phyloP scores from a whole-genome alignment of 2,113 vertebrate species.

The Naja naja region DNA sequence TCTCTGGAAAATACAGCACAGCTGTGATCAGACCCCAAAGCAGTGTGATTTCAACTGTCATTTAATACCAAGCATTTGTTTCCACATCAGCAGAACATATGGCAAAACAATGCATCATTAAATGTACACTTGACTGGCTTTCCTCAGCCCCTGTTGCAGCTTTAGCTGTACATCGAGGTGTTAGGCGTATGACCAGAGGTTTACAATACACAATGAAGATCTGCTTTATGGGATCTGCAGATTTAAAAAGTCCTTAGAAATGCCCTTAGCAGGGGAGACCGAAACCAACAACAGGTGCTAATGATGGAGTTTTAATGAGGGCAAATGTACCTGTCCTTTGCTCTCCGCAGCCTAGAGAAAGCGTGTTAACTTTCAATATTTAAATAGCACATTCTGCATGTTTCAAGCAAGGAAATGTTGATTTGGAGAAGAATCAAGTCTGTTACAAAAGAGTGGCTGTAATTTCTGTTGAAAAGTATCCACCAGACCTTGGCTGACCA shows the following conservation, averaged over 20 bases:
- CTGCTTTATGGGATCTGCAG: rapidly evolving
- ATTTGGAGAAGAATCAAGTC: background rate
- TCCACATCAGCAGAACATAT: background rate
- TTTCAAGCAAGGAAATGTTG: slow-evolving; percentile 22
- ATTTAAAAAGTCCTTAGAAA: background rate
- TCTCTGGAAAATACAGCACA: background rate
- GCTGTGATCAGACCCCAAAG: background rate
- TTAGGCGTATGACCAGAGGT: background rate
- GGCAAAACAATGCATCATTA: background rate
- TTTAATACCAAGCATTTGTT: background rate
- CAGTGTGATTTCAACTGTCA: background rate
- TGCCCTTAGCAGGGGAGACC: background rate
- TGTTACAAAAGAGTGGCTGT: background rate
- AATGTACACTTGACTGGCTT: slow-evolving; percentile 6
- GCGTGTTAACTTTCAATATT: background rate
- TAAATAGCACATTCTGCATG: background rate
- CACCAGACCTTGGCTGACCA: background rate
- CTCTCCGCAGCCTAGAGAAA: background rate
- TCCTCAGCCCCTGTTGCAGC: background rate
- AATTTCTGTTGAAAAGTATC: background rate
- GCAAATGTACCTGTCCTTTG: background rate
- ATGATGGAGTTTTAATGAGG: slow-evolving; percentile 1
- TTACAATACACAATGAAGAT: background rate
- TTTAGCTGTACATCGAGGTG: background rate
- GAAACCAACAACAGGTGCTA: background rate